Evolutionary conservation across 2,113 vertebrate genomes (phyloP), one percentile per base, ranked within the genome.

Genomic region (Synodontis membranacea): DNA sequence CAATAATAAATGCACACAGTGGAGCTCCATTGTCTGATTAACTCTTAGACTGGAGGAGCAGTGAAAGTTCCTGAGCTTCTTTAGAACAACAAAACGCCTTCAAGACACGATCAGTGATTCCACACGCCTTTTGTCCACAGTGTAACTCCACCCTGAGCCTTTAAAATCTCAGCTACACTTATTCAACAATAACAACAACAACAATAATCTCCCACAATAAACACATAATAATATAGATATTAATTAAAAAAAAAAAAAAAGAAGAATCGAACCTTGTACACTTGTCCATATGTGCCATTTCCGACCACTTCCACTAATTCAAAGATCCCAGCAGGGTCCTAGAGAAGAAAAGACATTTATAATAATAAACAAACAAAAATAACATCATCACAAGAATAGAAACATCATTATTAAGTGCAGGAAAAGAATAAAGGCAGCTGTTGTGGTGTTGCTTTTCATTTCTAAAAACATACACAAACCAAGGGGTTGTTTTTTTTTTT

Each of bases 311-410:
- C 96, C 89, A 97, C 96, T 91, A 97, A 90, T 91, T 97, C 96
- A 88, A 97, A 97, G 84, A 97, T 97, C 79, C 96, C 96, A 44
- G 96, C 96, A 66, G 96, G 96, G 88, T 97, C 96, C 96, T 97
- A 90, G 10, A 84, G 86, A 56, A 70, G 81, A 72, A 72, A 64
- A n/a, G n/a, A n/a, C n/a, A n/a, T n/a, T n/a, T n/a, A n/a, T n/a
- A n/a, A 60, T 0, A 1, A 44, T 1, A 4, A 54, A 42, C 7
- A 50, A 62, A 62, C n/a, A n/a, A n/a, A n/a, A n/a, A n/a, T n/a
- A 80, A 0, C 58, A 91, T 91, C 76, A 82, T 91, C n/a, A n/a
- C n/a, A n/a, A n/a, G n/a, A 19, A 15, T n/a, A 8, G 1, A 48
- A 46, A 80, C 52, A 58, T 56, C 21, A 1, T 50, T 78, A 31